These are phyloP conservation scores for Zaprionus lineosus DNA, from an alignment of 2,888 invertebrate species.

Conservation along the genomic window DNA sequence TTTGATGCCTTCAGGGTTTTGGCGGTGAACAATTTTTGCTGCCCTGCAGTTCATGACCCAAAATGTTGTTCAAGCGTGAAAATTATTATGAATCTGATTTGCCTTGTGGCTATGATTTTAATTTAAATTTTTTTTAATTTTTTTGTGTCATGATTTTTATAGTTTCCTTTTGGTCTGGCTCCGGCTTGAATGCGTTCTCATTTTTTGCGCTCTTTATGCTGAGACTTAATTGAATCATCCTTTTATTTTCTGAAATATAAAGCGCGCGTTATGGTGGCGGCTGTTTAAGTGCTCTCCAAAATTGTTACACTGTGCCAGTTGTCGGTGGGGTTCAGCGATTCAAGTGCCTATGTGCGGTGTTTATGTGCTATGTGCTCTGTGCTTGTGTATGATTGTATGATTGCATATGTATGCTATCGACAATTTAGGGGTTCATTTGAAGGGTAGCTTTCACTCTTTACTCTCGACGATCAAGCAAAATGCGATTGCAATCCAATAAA, in stretches of 20 bases:
- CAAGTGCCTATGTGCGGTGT: too few relatives aligned
- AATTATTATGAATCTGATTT: constrained; percentile 45
- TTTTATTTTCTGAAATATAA: constrained; percentile 34
- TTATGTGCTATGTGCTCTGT: not conserved
- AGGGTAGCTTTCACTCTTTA: constrained; percentile 28
- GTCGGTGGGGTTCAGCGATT: too few relatives aligned
- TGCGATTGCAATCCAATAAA: constrained; percentile 42
- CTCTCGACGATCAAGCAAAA: constrained; percentile 3
- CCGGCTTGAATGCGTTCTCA: not conserved
- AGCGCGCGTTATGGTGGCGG: constrained; percentile 4
- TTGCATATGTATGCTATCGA: not conserved
- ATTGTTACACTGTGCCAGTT: constrained; percentile 51
- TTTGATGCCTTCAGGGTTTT: constrained; percentile 12
- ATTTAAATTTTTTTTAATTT: constrained; percentile 19
- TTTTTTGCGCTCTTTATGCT: constrained; percentile 9
- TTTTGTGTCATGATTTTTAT: not conserved
- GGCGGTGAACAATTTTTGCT: constrained; percentile 18
- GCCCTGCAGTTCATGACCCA: constrained; percentile 52
- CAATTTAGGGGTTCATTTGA: constrained; percentile 48
- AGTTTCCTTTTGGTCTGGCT: constrained; percentile 12
- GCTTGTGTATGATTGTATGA: constrained; percentile 20
- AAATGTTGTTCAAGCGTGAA: constrained; percentile 60
- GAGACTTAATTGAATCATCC: constrained; percentile 46
- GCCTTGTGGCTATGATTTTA: constrained; percentile 37
- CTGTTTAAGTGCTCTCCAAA: constrained; percentile 16